Evolutionary conservation across 2,113 vertebrate genomes (phyloP), one percentile per base, ranked within the genome.

Genomic region (Sinocyclocheilus anophthalmus): DNA sequence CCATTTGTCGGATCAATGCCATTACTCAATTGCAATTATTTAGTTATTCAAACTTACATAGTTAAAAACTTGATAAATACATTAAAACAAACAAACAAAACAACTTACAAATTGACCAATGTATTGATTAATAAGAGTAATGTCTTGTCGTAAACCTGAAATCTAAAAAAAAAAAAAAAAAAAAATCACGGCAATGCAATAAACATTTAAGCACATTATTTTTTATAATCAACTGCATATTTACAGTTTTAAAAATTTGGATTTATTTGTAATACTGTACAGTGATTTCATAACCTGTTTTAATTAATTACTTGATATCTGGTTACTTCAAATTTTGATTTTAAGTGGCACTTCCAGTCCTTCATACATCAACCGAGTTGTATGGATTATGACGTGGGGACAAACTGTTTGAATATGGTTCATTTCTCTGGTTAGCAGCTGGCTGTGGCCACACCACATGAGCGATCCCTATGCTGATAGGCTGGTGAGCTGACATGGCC

Each of bases 391-490:
- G 13, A 16, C 37, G 39, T 16, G 69, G 24, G 55, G 11, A 20
- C 84, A 63, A 99, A 98, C 98, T 99, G 96, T 97, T 99, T 88
- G 94, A 94, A 93, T 96, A 97, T 76, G 95, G 94, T 92, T 96
- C 98, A 88, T 95, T 96, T 93, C 97, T 96, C 93, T 98, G 99
- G 91, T 96, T 96, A 91, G 96, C 93, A 88, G 96, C 94, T 88
- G 94, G 97, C 92, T 98, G 98, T 77, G 97, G 97, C 98, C 98
- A 99, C 90, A 99, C 96, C 83, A 99, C 97, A 33, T 98, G 98
- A 92, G 98, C 97, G 87, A 99, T 98, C 92, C 98, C 98, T 95
- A 99, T 96, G 77, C 96, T 99, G 91, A 99, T 96, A 84, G 98
- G 97, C 93, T 99, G 98, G 89, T 97, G 96, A 90, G 96, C 97